Conservation (phyloP, 2,888 invertebrate genomes). For the Lypha dubia region DNA sequence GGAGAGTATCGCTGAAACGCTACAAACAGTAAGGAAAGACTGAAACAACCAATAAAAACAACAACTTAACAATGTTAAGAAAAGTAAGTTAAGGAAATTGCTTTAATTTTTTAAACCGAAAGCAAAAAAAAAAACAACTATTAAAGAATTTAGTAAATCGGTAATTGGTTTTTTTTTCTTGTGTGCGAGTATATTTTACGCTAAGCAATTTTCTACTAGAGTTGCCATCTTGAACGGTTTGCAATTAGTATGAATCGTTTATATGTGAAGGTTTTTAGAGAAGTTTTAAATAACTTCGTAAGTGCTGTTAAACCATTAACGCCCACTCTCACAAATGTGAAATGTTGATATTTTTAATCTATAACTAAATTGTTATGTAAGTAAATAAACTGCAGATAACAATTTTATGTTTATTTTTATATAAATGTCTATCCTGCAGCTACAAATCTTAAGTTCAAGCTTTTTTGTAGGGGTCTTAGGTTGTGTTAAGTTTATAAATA, state of each 20-base stretch:
- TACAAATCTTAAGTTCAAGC: too few species aligned
- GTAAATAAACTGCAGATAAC: too few species aligned
- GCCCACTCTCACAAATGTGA: too few species aligned
- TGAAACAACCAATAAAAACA: constrained; percentile 36
- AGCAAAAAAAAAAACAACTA: constrained; percentile 24
- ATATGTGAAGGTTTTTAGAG: too few species aligned
- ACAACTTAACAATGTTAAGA: constrained; percentile 64
- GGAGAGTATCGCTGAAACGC: constrained; percentile 58
- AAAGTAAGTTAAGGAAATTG: constrained; percentile 72
- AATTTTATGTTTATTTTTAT: too few species aligned
- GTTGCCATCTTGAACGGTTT: constrained; percentile 40
- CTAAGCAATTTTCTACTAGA: constrained; percentile 43
- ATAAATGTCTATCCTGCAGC: too few species aligned
- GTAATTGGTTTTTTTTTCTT: constrained; percentile 62
- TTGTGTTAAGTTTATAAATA: too few species aligned
- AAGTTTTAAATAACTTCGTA: too few species aligned
- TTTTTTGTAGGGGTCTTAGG: too few species aligned
- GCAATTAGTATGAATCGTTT: not conserved
- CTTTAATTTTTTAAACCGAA: constrained; percentile 67
- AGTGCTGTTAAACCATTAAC: too few species aligned
- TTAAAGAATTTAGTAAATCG: constrained; percentile 68
- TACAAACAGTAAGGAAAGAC: constrained; percentile 18
- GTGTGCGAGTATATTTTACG: constrained; percentile 34
- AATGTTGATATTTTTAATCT: too few species aligned
- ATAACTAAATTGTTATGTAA: too few species aligned